A percentile compares a stretch with the other conserved stretches of the same genome.
Evolutionary conservation across 2,113 vertebrate species (phyloP).

Genomic region (Saguinus imperator): DNA sequence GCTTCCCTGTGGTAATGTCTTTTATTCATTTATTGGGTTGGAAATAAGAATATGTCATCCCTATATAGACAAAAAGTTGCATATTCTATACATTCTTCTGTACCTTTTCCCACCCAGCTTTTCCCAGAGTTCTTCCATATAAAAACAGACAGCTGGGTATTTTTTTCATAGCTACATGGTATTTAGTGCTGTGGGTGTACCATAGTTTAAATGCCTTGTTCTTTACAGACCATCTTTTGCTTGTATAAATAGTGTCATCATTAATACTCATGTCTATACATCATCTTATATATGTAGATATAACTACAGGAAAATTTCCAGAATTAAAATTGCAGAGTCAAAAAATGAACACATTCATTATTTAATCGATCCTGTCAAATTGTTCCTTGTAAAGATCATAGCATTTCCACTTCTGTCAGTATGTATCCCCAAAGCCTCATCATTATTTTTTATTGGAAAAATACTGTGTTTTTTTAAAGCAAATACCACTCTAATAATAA

Average conservation of each 20-base stretch:
- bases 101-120: background rate
- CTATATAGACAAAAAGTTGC: background rate
- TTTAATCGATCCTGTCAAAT: background rate
- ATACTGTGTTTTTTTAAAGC: conserved; percentile 2
- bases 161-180: background rate
- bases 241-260: background rate
- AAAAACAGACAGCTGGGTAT: background rate
- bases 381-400: background rate
- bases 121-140: background rate
- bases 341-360: background rate
- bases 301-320: background rate
- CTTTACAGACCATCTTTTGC: background rate
- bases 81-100: background rate
- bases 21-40: conserved; percentile 30
- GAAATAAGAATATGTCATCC: background rate
- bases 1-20: background rate
- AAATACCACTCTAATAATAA: conserved; percentile 5
- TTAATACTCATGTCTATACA: background rate
- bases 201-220: background rate
- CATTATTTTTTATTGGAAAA: conserved; percentile 46
- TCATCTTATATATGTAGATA: background rate
- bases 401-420: background rate
- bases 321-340: background rate
- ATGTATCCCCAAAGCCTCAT: background rate
- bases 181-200: background rate